These are phyloP conservation scores for Reticulitermes speratus DNA, from an alignment of 1,140 invertebrate genomes.

Conservation along the genomic window DNA sequence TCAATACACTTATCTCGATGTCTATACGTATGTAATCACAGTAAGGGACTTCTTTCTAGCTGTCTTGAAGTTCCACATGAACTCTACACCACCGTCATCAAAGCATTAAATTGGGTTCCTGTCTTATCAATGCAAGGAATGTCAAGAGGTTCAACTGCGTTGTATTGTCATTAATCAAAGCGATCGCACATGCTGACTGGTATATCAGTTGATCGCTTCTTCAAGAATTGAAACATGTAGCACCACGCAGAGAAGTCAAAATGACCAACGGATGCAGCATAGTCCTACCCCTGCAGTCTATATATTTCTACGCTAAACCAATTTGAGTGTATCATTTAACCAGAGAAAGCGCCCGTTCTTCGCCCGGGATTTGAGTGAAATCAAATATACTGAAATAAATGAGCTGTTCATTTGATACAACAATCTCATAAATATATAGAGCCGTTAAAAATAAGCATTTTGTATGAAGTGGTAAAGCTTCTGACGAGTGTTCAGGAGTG, in stretches of 20 bases:
- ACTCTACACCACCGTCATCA: not conserved
- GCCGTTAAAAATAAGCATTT: too few species aligned
- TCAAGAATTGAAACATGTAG: not conserved
- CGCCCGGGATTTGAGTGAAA: too few species aligned
- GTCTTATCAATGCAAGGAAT: not conserved
- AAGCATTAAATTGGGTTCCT: not conserved
- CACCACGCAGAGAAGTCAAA: not conserved
- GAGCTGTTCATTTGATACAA: too few species aligned
- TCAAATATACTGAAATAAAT: too few species aligned
- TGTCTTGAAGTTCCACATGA: not conserved
- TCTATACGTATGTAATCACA: not conserved
- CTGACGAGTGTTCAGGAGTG: too few species aligned
- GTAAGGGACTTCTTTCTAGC: not conserved
- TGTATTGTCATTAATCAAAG: constrained; percentile 15
- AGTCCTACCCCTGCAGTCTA: too few species aligned
- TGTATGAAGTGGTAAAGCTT: too few species aligned
- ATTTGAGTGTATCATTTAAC: too few species aligned
- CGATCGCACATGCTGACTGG: not conserved
- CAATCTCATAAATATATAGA: too few species aligned
- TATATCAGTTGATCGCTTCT: constrained; percentile 11
- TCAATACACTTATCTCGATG: not conserved
- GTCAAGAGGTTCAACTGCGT: not conserved
- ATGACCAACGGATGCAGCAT: not conserved
- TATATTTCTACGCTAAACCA: too few species aligned
- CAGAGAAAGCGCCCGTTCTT: too few species aligned